Percentiles rank a stretch among this genome's conserved stretches.
These are phyloP conservation scores for Psittacara wagleri DNA, from an alignment of 2,113 vertebrate species.

Conservation along the genomic window DNA sequence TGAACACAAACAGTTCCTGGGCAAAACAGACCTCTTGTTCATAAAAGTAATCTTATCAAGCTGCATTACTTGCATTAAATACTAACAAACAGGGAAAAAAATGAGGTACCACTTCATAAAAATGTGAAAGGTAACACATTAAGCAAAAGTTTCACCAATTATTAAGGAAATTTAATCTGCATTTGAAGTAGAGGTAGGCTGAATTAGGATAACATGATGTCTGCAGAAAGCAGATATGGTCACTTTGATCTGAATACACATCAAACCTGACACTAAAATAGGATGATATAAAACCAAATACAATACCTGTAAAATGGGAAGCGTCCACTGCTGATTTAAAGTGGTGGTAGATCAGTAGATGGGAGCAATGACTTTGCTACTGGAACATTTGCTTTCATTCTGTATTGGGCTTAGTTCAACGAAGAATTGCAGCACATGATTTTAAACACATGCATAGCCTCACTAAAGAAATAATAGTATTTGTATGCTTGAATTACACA, in stretches of 20 bases:
- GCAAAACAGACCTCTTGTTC: background rate
- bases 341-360: background rate
- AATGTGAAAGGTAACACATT: background rate
- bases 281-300: background rate
- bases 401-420: background rate
- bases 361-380: background rate
- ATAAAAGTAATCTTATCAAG: background rate
- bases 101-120: background rate
- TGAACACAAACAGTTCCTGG: background rate
- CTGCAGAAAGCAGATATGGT: background rate
- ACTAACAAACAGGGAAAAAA: background rate
- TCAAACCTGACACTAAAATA: background rate
- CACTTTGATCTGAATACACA: background rate
- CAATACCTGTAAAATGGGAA: background rate
- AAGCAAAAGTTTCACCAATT: background rate
- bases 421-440: background rate
- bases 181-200: background rate
- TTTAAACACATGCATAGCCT: background rate
- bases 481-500: background rate
- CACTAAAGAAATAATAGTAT: background rate
- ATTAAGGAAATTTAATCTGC: background rate
- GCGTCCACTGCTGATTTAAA: background rate
- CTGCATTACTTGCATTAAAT: background rate
- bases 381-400: background rate
- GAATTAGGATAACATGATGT: background rate